Conservation (phyloP, 2,113 vertebrate genomes). For the Acanthisitta chloris region DNA sequence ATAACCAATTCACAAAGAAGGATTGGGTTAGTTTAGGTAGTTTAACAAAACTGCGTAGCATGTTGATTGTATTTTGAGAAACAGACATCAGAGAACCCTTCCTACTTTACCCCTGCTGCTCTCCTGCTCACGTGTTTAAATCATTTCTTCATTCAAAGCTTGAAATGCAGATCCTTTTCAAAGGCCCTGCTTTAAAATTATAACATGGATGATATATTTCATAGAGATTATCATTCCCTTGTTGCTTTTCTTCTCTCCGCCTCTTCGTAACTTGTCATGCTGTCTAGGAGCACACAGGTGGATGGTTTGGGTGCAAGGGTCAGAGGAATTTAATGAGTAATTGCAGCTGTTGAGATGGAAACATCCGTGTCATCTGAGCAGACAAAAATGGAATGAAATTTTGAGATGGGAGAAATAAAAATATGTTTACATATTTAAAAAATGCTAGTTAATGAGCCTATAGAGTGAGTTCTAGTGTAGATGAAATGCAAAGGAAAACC, state of each 20-base stretch:
- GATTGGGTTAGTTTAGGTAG: not conserved
- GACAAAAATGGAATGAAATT: not conserved
- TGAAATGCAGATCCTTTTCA: not conserved
- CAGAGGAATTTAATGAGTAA: not conserved
- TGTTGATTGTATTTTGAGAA: not conserved
- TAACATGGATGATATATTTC: not conserved
- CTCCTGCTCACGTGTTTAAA: not conserved
- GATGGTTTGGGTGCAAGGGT: fast-evolving
- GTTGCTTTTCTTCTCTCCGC: not conserved
- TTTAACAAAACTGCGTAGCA: not conserved
- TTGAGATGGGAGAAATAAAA: not conserved
- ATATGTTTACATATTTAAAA: not conserved
- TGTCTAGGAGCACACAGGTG: not conserved
- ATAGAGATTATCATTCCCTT: not conserved
- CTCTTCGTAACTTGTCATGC: not conserved
- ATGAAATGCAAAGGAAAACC: not conserved
- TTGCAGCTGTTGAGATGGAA: not conserved
- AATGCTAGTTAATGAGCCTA: not conserved
- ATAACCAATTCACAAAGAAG: not conserved
- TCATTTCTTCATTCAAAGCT: not conserved
- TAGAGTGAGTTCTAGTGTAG: not conserved
- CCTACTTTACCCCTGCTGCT: not conserved
- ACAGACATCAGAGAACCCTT: not conserved
- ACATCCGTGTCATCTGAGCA: not conserved
- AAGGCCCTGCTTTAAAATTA: not conserved